phyloP scores from a whole-genome alignment of 2,888 invertebrate genomes.

The Stenichneumon culpator region DNA sequence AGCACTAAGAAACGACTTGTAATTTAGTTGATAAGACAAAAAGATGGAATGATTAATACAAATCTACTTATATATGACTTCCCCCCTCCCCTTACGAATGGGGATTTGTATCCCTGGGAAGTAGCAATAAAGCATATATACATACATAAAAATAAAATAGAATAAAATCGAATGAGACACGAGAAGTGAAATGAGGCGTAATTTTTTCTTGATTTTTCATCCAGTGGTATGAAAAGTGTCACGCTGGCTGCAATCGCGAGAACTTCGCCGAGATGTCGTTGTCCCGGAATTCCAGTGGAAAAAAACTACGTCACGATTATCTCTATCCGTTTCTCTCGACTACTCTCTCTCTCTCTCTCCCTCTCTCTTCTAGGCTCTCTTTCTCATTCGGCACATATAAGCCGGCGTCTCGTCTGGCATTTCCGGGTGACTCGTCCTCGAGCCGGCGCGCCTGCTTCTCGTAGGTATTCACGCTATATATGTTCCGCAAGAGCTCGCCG shows the following conservation, averaged over 20 bases:
- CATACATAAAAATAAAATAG: not conserved
- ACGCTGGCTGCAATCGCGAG: constrained; percentile 25
- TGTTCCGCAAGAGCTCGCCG: not conserved
- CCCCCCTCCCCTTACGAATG: no score
- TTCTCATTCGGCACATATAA: constrained; percentile 49
- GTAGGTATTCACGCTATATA: constrained; percentile 13
- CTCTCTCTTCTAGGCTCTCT: constrained; percentile 3
- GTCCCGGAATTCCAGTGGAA: constrained; percentile 61
- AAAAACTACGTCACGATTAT: constrained; percentile 56
- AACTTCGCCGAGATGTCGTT: constrained; percentile 35
- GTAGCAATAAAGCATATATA: no score
- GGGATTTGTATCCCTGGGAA: no score
- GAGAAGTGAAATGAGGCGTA: constrained; percentile 37
- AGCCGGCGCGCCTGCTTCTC: constrained; percentile 48
- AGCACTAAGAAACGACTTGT: no score
- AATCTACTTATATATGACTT: no score
- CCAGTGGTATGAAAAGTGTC: constrained; percentile 43
- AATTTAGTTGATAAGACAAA: no score
- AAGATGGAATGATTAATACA: no score
- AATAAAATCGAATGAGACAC: not conserved
- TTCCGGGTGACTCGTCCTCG: constrained; percentile 58
- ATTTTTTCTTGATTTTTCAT: constrained; percentile 27
- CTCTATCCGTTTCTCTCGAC: constrained; percentile 13
- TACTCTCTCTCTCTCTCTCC: constrained; percentile 4
- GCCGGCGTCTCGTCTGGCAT: constrained; percentile 58